Evolutionary conservation across 2,797 vertebrate genomes (phyloP).

Genomic region (Eutrigla gurnardus): DNA sequence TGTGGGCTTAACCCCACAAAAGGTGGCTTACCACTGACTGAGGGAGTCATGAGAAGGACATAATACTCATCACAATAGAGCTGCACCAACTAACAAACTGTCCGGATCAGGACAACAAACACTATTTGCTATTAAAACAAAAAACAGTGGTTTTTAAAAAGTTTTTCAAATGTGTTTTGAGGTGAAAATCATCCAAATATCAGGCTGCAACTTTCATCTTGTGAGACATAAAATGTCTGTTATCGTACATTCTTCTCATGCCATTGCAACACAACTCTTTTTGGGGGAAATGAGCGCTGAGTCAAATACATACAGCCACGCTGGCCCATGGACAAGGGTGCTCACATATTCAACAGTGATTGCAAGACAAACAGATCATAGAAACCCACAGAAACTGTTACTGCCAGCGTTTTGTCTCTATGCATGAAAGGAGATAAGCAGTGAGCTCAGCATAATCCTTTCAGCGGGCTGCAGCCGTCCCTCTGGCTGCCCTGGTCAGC

Average conservation of each 20-base stretch:
- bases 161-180: background rate
- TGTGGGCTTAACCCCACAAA: constrained; percentile 78
- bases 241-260: background rate
- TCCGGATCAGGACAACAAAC: constrained; percentile 27
- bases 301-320: constrained; percentile 7
- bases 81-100: constrained; percentile 53
- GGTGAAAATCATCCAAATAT: background rate
- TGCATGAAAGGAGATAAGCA: constrained; percentile 74
- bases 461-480: constrained; percentile 67
- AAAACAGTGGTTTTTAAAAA: too few relatives aligned
- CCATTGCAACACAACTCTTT: background rate
- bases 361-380: constrained; percentile 76
- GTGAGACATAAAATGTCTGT: background rate
- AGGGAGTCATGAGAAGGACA: constrained; percentile 55
- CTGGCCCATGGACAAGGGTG: constrained; percentile 24
- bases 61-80: constrained; percentile 74
- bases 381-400: constrained; percentile 81
- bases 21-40: constrained; percentile 71
- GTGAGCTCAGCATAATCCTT: constrained; percentile 85
- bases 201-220: background rate
- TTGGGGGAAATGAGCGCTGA: background rate
- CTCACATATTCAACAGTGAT: constrained; percentile 49
- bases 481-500: constrained; percentile 76
- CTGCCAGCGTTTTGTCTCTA: constrained; percentile 79
- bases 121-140: background rate